Evolutionary conservation across 2,888 invertebrate species (phyloP), one percentile per base, ranked within the genome.

Genomic region (Stegana nigrithorax): DNA sequence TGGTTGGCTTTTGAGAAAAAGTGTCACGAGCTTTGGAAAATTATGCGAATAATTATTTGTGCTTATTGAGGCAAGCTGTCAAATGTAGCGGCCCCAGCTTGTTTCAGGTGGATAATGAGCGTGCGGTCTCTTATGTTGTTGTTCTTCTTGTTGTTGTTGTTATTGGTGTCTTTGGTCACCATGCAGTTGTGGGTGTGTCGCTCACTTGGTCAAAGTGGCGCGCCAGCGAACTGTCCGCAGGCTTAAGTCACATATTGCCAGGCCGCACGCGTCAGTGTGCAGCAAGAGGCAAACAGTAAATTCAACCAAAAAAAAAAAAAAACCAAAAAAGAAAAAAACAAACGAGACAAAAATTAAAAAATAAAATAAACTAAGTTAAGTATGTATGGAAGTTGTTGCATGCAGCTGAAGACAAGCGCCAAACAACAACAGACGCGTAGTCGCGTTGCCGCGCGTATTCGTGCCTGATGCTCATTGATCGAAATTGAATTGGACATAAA

Each of bases 401-500:
- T 39, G 39, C 2, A 39, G n/a, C n/a, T n/a, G n/a, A n/a, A n/a
- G n/a, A n/a, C n/a, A n/a, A n/a, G n/a, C n/a, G n/a, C n/a, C n/a
- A n/a, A n/a, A n/a, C n/a, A n/a, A 44, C 27, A 50, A 42, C 62
- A 50, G 57, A 61, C n/a, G n/a, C n/a, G n/a, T n/a, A 56, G 56
- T 56, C 60, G 56, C 19, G 61, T 64, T 73, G 66, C 67, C 69
- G 72, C 73, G 70, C 73, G 68, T 69, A 76, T 78, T 71, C 80
- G 74, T 77, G 77, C 73, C 77, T 79, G 72, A 73, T 73, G 80
- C 80, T 82, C 80, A 80, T 80, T 84, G 84, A 84, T 84, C 80
- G 83, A 82, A 84, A 84, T 83, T 82, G 82, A 83, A 84, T 83
- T 82, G 84, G 85, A 85, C 85, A 84, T 85, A 85, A 85, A 85